These are phyloP conservation scores for Thunnus albacares DNA, from an alignment of 2,797 vertebrate species.

Conservation along the genomic window DNA sequence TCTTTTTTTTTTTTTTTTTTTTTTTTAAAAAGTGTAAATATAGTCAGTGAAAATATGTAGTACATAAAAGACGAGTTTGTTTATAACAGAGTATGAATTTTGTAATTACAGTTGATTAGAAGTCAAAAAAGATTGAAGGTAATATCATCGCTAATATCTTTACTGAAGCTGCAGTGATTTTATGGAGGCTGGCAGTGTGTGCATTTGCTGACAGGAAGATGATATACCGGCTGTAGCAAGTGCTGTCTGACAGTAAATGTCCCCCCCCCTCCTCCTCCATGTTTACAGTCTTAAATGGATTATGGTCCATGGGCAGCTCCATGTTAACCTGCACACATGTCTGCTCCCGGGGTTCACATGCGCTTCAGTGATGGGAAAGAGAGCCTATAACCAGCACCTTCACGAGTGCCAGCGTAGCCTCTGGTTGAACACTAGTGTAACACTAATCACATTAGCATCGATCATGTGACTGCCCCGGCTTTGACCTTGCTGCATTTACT, in stretches of 20 bases:
- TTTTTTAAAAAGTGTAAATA: not conserved
- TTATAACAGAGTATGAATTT: not conserved
- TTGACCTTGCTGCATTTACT: slow-evolving; percentile 62
- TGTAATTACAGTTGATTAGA: slow-evolving; percentile 34
- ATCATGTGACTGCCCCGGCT: slow-evolving; percentile 58
- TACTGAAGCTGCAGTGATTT: slow-evolving; percentile 37
- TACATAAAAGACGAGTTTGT: not conserved
- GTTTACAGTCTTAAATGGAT: slow-evolving; percentile 87
- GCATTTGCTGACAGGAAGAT: slow-evolving; percentile 66
- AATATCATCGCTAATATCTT: not conserved
- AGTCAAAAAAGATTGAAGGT: slow-evolving; percentile 19
- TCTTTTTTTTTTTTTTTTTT: no score
- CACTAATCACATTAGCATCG: slow-evolving; percentile 79
- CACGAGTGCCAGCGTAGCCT: slow-evolving; percentile 45
- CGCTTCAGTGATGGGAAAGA: slow-evolving; percentile 58
- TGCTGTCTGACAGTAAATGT: slow-evolving; percentile 79
- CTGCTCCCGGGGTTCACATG: slow-evolving; percentile 58
- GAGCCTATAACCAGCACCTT: slow-evolving; percentile 51
- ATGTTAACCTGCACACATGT: slow-evolving; percentile 71
- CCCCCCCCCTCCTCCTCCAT: slow-evolving; percentile 56
- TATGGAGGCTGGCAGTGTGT: slow-evolving; percentile 39
- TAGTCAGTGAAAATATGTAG: not conserved
- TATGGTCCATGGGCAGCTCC: slow-evolving; percentile 75
- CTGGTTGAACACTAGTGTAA: slow-evolving; percentile 48
- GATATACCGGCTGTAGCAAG: slow-evolving; percentile 63